phyloP scores from a whole-genome alignment of 2,888 invertebrate genomes.

The Antitype chi region DNA sequence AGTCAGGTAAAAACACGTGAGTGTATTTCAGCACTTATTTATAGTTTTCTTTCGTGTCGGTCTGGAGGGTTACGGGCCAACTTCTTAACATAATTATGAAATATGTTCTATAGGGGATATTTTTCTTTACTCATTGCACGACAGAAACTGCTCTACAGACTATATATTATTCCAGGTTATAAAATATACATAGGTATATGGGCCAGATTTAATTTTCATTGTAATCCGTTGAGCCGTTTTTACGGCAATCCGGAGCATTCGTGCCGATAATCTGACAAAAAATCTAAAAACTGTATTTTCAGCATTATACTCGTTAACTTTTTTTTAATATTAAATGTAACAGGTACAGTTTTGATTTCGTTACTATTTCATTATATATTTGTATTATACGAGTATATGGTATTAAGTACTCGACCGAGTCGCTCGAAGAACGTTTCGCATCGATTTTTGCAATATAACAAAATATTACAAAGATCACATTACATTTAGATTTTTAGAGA shows the following conservation, averaged over 20 bases:
- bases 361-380: not conserved
- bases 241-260: not conserved
- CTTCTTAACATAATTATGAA: not conserved
- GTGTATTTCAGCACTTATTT: constrained; percentile 11
- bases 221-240: not conserved
- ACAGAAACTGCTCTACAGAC: not conserved
- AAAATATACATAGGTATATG: no score
- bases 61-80: not conserved
- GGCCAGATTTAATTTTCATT: not conserved
- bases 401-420: not conserved
- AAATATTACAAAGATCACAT: not conserved
- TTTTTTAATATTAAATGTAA: not conserved
- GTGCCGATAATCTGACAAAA: not conserved
- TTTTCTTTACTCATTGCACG: not conserved
- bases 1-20: constrained; percentile 2
- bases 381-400: not conserved
- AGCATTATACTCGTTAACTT: not conserved
- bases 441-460: not conserved
- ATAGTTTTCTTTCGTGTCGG: not conserved
- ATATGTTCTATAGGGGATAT: not conserved
- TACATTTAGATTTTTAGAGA: not conserved
- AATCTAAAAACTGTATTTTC: not conserved
- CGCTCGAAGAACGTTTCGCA: no score
- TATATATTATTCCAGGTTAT: no score
- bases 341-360: not conserved